Base-by-base conservation (phyloP, 2,888 invertebrate species). In the Papilio gigon region DNA sequence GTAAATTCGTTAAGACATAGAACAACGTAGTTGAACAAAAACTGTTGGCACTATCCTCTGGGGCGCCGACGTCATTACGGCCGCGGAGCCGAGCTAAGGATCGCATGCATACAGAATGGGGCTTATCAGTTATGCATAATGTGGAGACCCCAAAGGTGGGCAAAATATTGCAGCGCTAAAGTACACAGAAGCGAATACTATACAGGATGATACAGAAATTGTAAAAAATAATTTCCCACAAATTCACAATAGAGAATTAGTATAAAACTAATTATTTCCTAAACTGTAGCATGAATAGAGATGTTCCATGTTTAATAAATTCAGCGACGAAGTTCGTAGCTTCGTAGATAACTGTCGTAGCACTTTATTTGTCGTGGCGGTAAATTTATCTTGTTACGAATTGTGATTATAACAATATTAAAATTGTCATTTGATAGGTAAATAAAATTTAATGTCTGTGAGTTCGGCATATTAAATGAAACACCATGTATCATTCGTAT, bases 111-210 rank as follows among this genome's bases (percentile, higher is more conserved):
- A 92, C 91, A 84, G 85, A 92, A 92, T 92, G 78, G 85, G 78
- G 84, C 91, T 91, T 90, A 92, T 92, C 90, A 85, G 92, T 90
- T 92, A 92, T 92, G 92, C 92, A 92, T 92, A 92, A 91, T 92
- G 89, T 86, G 85, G 87, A 84, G 88, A 85, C 89, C 90, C 90
- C 90, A 84, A 89, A 91, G 92, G 92, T 91, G 89, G 77, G 88
- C 90, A 90, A 90, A 90, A 91, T 90, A 90, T 90, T 90, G 88
- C 88, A 87, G 79, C 80, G 79, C 79, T 80, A 79, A 77, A 77
- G 74, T 72, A 76, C 75, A 74, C 70, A 70, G 70, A 61, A 61
- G 67, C 47, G 44, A 42, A 63, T 47, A 71, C 33, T 25, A 69
- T 81, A 84, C 74, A 77, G 82, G 79, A 0, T 79, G 84, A 60